These are phyloP conservation scores for Hyperoodon ampullatus DNA, from an alignment of 2,113 vertebrate species.

Conservation along the genomic window DNA sequence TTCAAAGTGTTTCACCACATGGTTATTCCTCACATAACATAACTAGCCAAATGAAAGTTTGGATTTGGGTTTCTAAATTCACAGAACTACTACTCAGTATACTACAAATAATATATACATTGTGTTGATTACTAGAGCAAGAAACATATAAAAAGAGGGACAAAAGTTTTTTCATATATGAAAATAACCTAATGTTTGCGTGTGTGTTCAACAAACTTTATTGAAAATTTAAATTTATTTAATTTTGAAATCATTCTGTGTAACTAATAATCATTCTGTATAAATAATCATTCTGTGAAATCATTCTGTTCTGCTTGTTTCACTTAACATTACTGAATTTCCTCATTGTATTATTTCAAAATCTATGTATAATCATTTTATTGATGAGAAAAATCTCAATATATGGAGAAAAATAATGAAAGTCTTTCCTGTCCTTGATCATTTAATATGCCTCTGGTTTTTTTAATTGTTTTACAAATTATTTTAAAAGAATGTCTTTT, in stretches of 20 bases:
- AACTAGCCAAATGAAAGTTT: conserved; percentile 7
- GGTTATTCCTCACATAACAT: background rate
- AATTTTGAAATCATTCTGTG: background rate
- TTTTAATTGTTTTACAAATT: background rate
- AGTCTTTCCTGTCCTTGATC: background rate
- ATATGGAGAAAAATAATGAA: background rate
- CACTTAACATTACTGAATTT: background rate
- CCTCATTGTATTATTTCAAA: background rate
- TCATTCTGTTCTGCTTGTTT: background rate
- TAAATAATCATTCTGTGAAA: background rate
- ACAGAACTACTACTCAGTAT: background rate
- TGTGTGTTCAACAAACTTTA: background rate
- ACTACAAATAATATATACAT: background rate
- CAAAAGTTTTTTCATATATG: background rate
- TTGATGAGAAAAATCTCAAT: background rate
- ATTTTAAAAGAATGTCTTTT: background rate
- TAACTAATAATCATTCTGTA: background rate
- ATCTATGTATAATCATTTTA: background rate
- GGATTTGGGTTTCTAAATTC: background rate
- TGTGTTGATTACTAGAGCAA: background rate
- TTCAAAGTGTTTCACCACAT: conserved; percentile 7
- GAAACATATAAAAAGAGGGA: background rate
- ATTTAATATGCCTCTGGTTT: background rate
- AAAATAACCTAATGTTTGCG: background rate
- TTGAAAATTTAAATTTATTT: background rate